phyloP scores from a whole-genome alignment of 2,888 invertebrate genomes.

The Belgica antarctica region DNA sequence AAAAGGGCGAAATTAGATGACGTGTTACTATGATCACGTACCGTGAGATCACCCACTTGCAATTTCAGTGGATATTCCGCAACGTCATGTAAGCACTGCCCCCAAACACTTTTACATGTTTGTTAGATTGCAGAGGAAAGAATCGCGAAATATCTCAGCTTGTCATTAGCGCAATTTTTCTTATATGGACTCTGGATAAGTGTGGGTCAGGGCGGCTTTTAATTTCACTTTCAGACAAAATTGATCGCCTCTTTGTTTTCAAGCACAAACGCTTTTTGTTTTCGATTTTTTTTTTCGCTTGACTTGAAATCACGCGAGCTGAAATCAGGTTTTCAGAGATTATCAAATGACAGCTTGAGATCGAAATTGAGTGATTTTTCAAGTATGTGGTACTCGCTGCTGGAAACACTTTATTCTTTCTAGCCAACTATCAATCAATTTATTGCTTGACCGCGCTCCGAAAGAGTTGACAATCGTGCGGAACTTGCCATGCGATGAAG shows the following conservation, averaged over 20 bases:
- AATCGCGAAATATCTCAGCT: not conserved
- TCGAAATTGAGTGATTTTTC: not conserved
- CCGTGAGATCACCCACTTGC: no score
- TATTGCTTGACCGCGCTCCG: not conserved
- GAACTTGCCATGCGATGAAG: no score
- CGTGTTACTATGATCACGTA: no score
- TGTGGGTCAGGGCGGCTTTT: slow-evolving; percentile 8
- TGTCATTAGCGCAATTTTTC: slow-evolving; percentile 4
- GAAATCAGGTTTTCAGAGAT: not conserved
- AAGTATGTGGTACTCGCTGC: not conserved
- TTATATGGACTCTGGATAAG: slow-evolving; percentile 19
- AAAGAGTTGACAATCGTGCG: not conserved
- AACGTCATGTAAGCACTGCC: no score
- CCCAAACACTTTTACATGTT: not conserved
- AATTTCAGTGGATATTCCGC: no score
- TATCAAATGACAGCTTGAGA: not conserved
- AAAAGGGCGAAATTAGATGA: no score
- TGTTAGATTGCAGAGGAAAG: not conserved
- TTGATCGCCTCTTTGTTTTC: not conserved
- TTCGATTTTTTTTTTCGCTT: not conserved
- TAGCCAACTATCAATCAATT: not conserved
- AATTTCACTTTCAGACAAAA: slow-evolving; percentile 7
- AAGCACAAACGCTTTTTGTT: not conserved
- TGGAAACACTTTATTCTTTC: not conserved
- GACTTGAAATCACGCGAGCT: not conserved